Percentiles rank a stretch among this genome's conserved stretches.
Conservation (phyloP, 2,888 invertebrate species). For the Dasysyrphus albostriatus region DNA sequence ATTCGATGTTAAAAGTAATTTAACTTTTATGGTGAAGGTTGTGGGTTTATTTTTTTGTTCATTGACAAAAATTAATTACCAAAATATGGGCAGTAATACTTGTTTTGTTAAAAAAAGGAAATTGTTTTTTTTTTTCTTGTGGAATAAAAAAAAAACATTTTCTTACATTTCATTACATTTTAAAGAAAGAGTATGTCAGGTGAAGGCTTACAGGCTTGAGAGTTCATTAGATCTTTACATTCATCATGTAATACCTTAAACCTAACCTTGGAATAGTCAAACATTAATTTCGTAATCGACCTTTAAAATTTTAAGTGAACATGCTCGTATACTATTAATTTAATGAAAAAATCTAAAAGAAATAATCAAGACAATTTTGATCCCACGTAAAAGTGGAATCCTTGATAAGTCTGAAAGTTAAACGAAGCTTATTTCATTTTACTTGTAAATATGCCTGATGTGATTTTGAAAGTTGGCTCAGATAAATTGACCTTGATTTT, state of each 20-base stretch:
- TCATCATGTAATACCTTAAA: neutral
- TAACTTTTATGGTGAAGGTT: conserved; percentile 45
- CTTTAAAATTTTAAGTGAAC: neutral
- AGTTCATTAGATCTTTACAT: neutral
- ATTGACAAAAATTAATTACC: conserved; percentile 24
- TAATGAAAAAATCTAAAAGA: neutral
- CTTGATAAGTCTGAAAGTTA: neutral
- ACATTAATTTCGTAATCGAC: neutral
- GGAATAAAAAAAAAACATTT: neutral
- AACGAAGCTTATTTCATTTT: too few species aligned
- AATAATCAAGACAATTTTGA: neutral
- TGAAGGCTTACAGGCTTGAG: too few species aligned
- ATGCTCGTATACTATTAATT: neutral
- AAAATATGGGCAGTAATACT: conserved; percentile 7
- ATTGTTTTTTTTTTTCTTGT: neutral
- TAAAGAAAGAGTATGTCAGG: neutral
- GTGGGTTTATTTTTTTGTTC: conserved; percentile 2
- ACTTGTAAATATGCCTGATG: too few species aligned
- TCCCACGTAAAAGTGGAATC: neutral
- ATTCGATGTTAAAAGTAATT: conserved; percentile 24
- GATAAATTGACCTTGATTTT: too few species aligned
- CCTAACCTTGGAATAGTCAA: neutral
- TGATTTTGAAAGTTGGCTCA: too few species aligned
- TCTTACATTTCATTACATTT: neutral
- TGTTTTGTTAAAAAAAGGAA: conserved; percentile 15